Base-by-base conservation (phyloP, 2,113 vertebrate genomes). In the Brevimyrus niger region DNA sequence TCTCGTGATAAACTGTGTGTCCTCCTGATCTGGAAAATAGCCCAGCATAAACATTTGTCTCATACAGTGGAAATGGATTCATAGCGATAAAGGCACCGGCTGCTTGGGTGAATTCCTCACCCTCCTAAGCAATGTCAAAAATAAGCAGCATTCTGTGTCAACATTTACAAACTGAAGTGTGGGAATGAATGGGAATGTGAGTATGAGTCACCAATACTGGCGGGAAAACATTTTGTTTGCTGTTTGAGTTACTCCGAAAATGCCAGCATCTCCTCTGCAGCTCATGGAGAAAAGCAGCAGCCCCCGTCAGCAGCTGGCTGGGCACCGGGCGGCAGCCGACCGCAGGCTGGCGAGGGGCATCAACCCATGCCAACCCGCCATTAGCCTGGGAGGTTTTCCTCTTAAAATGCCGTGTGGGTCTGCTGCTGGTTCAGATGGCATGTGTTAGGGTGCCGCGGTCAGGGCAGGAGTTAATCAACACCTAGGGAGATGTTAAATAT, bases 301-400 rank as follows among this genome's bases (percentile, higher is more conserved):
- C 94, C 90, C 90, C 91, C 87, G 93, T 96, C 96, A 96, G 95
- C 96, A 94, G 58, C 92, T 91, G 90, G 90, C 42, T 88, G 91
- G 92, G 91, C 92, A 92, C 90, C 86, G 87, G 92, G 92, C 91
- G 90, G 89, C 55, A 92, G 91, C 92, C 93, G 95, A 95, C 95
- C 95, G 95, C 94, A 91, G 92, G 92, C 91, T 90, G 89, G n/a
- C 89, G n/a, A 90, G 90, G 91, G 92, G 90, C 90, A 91, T 9
- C 92, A 89, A 91, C 90, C 93, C 91, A 93, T 95, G 93, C 92
- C 94, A 90, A 48, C 89, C 93, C 89, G 91, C 91, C 90, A 90
- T 53, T 92, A 92, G 90, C 91, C 48, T 10, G 76, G 93, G 93
- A 91, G 38, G 91, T 92, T 91, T 92, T 93, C 94, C 92, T 91